Conservation (phyloP, 2,797 vertebrate species). For the Toxotes lorentzi region DNA sequence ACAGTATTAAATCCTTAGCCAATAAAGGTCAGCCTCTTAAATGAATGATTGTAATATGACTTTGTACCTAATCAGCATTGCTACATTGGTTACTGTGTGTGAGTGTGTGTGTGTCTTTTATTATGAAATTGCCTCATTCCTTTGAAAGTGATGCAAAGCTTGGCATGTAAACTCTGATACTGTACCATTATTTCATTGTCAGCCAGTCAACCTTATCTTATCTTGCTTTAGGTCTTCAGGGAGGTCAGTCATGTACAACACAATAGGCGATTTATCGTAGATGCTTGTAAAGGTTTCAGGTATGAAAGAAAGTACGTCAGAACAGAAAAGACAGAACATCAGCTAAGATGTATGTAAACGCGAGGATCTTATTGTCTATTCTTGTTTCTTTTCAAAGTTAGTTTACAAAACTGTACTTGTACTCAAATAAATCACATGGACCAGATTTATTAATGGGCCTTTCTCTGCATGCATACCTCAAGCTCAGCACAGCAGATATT, state of each 20-base stretch:
- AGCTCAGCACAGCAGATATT: neutral
- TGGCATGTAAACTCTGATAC: neutral
- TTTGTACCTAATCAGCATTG: neutral
- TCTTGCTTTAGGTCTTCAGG: neutral
- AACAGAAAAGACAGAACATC: neutral
- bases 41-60: neutral
- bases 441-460: neutral
- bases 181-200: conserved; percentile 1
- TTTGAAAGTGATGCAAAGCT: conserved; percentile 2
- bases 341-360: neutral
- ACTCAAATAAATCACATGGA: neutral
- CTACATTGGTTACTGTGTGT: neutral
- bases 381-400: neutral
- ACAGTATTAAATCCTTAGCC: neutral
- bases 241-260: conserved; percentile 23
- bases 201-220: conserved; percentile 1
- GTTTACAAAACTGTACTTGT: neutral
- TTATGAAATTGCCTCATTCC: neutral
- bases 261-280: conserved; percentile 29
- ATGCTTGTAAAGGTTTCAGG: conserved; percentile 18
- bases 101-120: neutral
- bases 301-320: neutral
- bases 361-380: no score
- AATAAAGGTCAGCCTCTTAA: neutral
- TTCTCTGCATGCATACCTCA: neutral